Percentiles rank a stretch among this genome's conserved stretches.
Evolutionary conservation across 1,140 invertebrate genomes (phyloP).

Genomic region (Macrostomum lignano): DNA sequence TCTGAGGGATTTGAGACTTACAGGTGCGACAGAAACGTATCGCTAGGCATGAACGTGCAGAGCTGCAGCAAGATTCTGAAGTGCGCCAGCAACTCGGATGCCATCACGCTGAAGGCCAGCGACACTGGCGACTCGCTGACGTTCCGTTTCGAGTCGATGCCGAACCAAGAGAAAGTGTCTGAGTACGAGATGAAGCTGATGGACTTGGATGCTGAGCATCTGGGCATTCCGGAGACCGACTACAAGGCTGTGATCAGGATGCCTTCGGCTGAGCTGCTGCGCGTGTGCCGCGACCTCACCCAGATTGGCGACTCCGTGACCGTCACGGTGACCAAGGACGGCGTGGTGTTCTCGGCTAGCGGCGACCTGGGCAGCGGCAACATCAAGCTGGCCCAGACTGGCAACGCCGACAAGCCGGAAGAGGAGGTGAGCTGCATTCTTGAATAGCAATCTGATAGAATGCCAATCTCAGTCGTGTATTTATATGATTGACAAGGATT

Average conservation of each 20-base stretch:
- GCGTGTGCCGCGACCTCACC: constrained; percentile 74
- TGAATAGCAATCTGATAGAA: no score
- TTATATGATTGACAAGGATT: no score
- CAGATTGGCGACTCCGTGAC: constrained; percentile 88
- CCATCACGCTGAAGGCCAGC: constrained; percentile 73
- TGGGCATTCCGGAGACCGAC: constrained; percentile 93
- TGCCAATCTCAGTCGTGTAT: no score
- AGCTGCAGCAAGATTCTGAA: constrained; percentile 88
- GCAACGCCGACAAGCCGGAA: constrained; percentile 46
- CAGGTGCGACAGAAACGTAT: constrained; percentile 81
- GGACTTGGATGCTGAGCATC: constrained; percentile 88
- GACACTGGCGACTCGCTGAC: constrained; percentile 73
- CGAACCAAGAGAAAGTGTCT: constrained; percentile 45
- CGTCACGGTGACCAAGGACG: constrained; percentile 81
- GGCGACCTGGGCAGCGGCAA: constrained; percentile 82
- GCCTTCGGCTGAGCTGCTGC: constrained; percentile 70
- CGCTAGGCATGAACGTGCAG: constrained; percentile 80
- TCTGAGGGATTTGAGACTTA: constrained; percentile 93
- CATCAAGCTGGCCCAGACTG: constrained; percentile 69
- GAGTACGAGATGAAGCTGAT: constrained; percentile 98
- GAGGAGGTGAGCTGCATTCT: no score
- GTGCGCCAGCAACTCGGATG: constrained; percentile 74
- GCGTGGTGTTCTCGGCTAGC: constrained; percentile 65
- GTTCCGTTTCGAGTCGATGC: constrained; percentile 72
- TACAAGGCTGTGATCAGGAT: constrained; percentile 88